A percentile compares a stretch with the other conserved stretches of the same genome.
Evolutionary conservation across 2,113 vertebrate genomes (phyloP).

Genomic region (Phodopus roborovskii): DNA sequence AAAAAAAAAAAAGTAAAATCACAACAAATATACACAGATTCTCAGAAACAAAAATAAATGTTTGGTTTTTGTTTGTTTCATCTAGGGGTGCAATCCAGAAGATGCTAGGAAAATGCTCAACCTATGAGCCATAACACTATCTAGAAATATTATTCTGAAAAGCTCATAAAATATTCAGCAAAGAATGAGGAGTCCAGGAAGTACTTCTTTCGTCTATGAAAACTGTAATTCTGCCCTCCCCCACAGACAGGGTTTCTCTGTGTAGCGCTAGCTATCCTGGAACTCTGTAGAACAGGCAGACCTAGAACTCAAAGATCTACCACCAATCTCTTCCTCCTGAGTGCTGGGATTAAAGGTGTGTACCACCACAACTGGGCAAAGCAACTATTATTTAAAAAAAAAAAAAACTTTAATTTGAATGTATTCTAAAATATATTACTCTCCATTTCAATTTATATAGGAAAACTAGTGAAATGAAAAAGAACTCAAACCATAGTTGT

Average conservation of each 20-base stretch:
- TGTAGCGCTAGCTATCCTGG: no score
- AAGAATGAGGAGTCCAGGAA: background rate
- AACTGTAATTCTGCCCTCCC: background rate
- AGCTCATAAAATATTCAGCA: background rate
- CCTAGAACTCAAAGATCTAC: no score
- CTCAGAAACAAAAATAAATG: conserved; percentile 1
- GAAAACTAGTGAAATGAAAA: background rate
- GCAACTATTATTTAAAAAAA: background rate
- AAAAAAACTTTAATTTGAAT: background rate
- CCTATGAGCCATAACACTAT: background rate
- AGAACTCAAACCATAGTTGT: conserved; percentile 29
- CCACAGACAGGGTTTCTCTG: no score
- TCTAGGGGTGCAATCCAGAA: background rate
- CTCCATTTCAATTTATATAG: conserved; percentile 26
- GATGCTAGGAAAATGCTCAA: background rate
- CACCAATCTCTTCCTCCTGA: no score
- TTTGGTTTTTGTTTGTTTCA: background rate
- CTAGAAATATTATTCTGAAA: conserved; percentile 12
- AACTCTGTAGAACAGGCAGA: no score
- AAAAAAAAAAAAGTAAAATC: background rate
- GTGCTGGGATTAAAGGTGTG: no score
- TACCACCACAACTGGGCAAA: background rate
- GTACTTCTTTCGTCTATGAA: background rate
- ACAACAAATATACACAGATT: background rate
- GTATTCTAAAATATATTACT: background rate